These are phyloP conservation scores for Phataginus tetradactyla DNA, from an alignment of 2,797 vertebrate species.

Conservation along the genomic window DNA sequence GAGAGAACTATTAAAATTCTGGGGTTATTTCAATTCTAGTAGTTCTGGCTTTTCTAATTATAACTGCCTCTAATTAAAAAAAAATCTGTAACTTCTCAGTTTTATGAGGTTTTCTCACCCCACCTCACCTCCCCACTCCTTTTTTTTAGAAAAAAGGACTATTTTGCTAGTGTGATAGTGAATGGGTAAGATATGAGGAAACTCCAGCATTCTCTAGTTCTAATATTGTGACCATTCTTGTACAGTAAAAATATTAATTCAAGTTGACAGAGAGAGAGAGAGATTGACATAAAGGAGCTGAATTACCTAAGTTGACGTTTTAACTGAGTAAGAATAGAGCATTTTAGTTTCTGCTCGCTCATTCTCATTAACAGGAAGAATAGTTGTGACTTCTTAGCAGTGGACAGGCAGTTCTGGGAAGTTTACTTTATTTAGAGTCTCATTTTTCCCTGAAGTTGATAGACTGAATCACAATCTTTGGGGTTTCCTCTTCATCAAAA, in stretches of 20 bases:
- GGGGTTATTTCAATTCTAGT: slow-evolving; percentile 23
- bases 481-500: slow-evolving; percentile 54
- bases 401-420: slow-evolving; percentile 20
- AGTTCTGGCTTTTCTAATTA: slow-evolving; percentile 21
- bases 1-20: slow-evolving; percentile 1
- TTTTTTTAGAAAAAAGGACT: neutral
- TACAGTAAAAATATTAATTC: neutral
- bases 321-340: neutral
- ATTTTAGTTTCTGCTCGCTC: neutral
- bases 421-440: slow-evolving; percentile 31
- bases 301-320: neutral
- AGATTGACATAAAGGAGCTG: neutral
- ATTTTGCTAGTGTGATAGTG: slow-evolving; percentile 10
- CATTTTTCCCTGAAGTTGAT: slow-evolving; percentile 16
- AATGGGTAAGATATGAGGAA: neutral
- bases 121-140: no score
- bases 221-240: neutral
- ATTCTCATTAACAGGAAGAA: neutral
- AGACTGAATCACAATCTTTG: slow-evolving; percentile 37
- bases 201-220: slow-evolving; percentile 3
- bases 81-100: neutral
- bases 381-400: neutral
- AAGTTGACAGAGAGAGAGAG: neutral
- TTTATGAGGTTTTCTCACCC: neutral
- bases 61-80: slow-evolving; percentile 45